These are phyloP conservation scores for Puma concolor DNA, from an alignment of 2,113 vertebrate genomes.

Conservation along the genomic window DNA sequence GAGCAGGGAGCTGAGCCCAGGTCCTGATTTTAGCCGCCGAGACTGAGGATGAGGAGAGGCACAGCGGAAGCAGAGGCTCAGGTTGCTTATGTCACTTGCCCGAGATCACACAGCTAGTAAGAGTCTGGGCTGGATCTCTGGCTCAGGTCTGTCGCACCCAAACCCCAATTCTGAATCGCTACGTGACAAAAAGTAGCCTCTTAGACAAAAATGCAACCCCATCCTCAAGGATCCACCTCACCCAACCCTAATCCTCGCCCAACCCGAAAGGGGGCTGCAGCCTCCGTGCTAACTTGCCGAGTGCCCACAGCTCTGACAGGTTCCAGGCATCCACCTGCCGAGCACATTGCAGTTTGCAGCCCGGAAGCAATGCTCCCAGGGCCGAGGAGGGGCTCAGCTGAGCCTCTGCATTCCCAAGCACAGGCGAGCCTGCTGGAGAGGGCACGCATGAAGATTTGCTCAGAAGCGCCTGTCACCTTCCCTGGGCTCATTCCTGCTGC, in stretches of 20 bases:
- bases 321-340: not conserved
- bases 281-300: rapidly evolving
- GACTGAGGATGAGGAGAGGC: not conserved
- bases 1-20: not conserved
- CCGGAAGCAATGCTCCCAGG: not conserved
- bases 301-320: not conserved
- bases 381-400: not conserved
- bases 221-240: not conserved
- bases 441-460: not conserved
- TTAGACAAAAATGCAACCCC: not conserved
- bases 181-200: not conserved
- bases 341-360: not conserved
- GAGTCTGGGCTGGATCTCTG: not conserved
- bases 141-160: not conserved
- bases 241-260: not conserved
- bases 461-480: not conserved
- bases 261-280: not conserved
- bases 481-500: not conserved
- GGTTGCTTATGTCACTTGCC: not conserved
- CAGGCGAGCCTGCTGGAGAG: not conserved
- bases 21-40: not conserved
- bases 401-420: not conserved
- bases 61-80: not conserved
- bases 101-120: not conserved
- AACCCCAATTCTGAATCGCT: not conserved